Evolutionary conservation across 92 coral and sea anemone genomes (phyloP).

Genomic region (Palythoa caribaeorum): DNA sequence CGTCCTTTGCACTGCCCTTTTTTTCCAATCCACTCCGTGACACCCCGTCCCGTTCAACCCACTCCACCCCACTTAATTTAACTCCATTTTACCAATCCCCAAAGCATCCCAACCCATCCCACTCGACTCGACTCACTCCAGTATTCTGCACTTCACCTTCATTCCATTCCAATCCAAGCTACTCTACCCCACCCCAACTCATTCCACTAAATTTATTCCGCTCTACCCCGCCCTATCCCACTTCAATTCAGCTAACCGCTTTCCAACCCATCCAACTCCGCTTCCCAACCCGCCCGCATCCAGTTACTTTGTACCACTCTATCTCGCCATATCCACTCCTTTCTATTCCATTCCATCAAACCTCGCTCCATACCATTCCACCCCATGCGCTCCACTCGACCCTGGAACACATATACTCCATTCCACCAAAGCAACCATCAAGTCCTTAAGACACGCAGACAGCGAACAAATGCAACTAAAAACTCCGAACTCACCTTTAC

Average conservation of each 20-base stretch:
- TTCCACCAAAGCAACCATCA: background rate
- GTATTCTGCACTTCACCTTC: no score
- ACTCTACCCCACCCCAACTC: background rate
- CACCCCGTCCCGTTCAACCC: background rate
- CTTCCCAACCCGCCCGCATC: no score
- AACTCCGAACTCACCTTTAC: conserved; percentile 20
- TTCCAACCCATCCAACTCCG: no score
- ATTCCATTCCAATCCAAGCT: background rate
- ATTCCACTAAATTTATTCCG: no score
- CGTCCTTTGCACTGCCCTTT: no score
- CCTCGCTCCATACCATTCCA: no score
- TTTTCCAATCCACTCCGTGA: background rate
- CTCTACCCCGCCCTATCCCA: background rate
- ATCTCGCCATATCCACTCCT: no score
- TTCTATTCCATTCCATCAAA: no score
- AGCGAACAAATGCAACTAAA: background rate
- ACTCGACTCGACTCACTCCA: background rate
- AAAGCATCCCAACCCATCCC: background rate
- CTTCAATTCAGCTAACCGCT: background rate
- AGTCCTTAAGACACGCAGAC: background rate
- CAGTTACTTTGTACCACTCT: no score
- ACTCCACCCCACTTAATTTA: background rate
- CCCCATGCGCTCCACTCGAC: no score
- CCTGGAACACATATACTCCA: no score
- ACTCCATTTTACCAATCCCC: background rate